Base-by-base conservation (phyloP, 2,888 invertebrate genomes). In the Lagria hirta region DNA sequence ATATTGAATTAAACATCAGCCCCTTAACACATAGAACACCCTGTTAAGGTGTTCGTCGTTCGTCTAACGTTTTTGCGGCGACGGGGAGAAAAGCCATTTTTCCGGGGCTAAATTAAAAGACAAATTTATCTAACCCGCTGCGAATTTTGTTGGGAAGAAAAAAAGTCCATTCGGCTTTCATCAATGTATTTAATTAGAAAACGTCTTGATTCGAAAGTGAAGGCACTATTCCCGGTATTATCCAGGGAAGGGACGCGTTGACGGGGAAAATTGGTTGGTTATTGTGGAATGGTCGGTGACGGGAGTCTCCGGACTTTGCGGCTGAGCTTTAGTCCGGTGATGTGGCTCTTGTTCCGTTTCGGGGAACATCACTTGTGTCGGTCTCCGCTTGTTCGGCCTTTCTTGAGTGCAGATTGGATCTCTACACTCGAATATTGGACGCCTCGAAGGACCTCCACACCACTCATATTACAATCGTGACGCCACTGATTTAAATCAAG, bases 1-100 rank as follows among this genome's bases (percentile, higher is more conserved):
- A 53, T 60, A 57, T 57, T 65, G 65, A 62, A 65, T 65, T 63
- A 64, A 64, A 62, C 60, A 64, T 65, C 52, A 58, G 48, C 52
- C 55, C 57, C 58, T 60, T 27, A 56, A 58, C 62, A 55, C 57
- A 52, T 52, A 57, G 58, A 56, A 33, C 44, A 38, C 38, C 38
- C n/a, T n/a, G n/a, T 27, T 27, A n/a, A n/a, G n/a, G n/a, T n/a
- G n/a, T n/a, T n/a, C n/a, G n/a, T n/a, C n/a, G n/a, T n/a, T n/a
- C n/a, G n/a, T n/a, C n/a, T n/a, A n/a, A n/a, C n/a, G 27, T 27
- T 27, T 15, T 16, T 3, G 53, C 26, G 1, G 13, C 24, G n/a
- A 24, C 24, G n/a, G 13, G 13, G 12, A 26, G n/a, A n/a, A n/a
- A n/a, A n/a, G n/a, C n/a, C n/a, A n/a, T n/a, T n/a, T n/a, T n/a